Evolutionary conservation across 1,140 invertebrate species (phyloP).

Genomic region (Saccostrea glomerata): DNA sequence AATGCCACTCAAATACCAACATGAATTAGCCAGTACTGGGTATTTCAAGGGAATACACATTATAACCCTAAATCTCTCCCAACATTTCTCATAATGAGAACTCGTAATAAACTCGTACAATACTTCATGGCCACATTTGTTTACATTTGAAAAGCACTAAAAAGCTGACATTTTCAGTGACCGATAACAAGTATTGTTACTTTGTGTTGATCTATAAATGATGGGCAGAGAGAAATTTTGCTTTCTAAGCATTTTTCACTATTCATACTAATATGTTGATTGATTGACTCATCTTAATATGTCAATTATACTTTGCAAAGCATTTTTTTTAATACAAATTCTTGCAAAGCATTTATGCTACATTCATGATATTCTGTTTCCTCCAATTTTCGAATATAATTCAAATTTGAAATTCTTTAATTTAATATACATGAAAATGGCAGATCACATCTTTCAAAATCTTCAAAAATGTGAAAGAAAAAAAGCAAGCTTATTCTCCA

Average conservation of each 20-base stretch:
- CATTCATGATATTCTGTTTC: too few relatives aligned
- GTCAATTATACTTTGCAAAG: too few relatives aligned
- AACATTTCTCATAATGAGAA: conserved; percentile 19
- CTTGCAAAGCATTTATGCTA: too few relatives aligned
- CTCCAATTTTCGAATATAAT: too few relatives aligned
- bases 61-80: conserved; percentile 24
- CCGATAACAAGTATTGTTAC: not conserved
- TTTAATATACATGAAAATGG: too few relatives aligned
- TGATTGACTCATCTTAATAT: not conserved
- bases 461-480: too few relatives aligned
- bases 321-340: too few relatives aligned
- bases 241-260: not conserved
- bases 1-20: conserved; percentile 21
- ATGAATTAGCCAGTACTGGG: not conserved
- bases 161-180: conserved; percentile 18
- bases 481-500: too few relatives aligned
- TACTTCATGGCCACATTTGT: conserved; percentile 6
- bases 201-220: not conserved
- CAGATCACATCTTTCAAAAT: too few relatives aligned
- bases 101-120: not conserved
- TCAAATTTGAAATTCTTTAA: too few relatives aligned
- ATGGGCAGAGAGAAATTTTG: not conserved
- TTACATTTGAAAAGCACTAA: conserved; percentile 24
- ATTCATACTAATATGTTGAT: not conserved
- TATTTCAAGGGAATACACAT: conserved; percentile 15